Percentiles rank a stretch among this genome's conserved stretches.
These are phyloP conservation scores for Galeopsomyia nigrocyanea DNA, from an alignment of 2,888 invertebrate genomes.

Conservation along the genomic window DNA sequence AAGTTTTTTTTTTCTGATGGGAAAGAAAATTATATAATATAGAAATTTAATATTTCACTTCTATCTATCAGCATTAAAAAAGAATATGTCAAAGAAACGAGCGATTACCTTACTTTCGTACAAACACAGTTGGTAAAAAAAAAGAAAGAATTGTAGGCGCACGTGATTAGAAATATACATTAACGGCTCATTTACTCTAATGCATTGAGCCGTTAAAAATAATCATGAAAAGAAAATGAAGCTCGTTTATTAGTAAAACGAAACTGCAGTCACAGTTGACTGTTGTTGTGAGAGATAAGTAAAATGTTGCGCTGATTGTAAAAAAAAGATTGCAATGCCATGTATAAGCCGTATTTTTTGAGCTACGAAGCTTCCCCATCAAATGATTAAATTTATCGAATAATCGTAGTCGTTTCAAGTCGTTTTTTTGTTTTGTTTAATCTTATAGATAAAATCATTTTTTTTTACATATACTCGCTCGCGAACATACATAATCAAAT, in stretches of 20 bases:
- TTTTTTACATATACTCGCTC: slow-evolving; percentile 47
- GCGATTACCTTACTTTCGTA: slow-evolving; percentile 39
- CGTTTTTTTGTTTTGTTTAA: slow-evolving; percentile 35
- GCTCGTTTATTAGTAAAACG: slow-evolving; percentile 18
- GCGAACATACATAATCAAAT: slow-evolving; percentile 46
- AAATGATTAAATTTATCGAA: slow-evolving; percentile 43
- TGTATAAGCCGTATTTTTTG: slow-evolving; percentile 11
- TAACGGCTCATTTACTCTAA: slow-evolving; percentile 34
- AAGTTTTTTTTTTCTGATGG: slow-evolving; percentile 28
- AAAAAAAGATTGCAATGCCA: neutral
- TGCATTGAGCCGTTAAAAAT: slow-evolving; percentile 41
- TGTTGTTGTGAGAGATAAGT: too few species aligned
- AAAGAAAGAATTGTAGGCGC: slow-evolving; percentile 44
- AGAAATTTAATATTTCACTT: slow-evolving; percentile 39
- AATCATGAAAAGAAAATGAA: slow-evolving; percentile 38
- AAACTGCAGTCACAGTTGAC: slow-evolving; percentile 6
- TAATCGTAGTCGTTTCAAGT: slow-evolving; percentile 38
- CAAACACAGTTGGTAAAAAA: slow-evolving; percentile 48
- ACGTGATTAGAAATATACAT: slow-evolving; percentile 41
- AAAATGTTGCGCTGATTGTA: neutral
- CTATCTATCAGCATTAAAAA: slow-evolving; percentile 41
- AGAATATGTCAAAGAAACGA: slow-evolving; percentile 42
- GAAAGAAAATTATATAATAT: slow-evolving; percentile 16
- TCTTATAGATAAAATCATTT: slow-evolving; percentile 44
- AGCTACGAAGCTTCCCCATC: slow-evolving; percentile 47